Conservation (phyloP, 92 coral and sea anemone genomes). For the Parazoanthus darwini region DNA sequence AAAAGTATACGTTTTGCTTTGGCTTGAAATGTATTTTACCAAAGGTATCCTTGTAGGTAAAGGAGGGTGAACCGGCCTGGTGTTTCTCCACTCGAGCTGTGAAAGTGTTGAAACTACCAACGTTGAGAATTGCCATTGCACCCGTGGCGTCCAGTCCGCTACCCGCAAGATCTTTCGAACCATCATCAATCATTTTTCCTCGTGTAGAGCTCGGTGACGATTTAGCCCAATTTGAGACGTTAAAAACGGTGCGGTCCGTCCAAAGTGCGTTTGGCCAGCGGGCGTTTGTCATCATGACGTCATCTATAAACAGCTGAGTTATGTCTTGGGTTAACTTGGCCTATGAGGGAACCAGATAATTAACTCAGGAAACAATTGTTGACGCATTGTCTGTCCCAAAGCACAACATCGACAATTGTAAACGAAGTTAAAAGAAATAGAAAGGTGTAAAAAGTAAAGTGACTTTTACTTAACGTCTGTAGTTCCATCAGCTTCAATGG, state of each 20-base stretch:
- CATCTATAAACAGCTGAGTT: conserved; percentile 64
- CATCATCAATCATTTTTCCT: conserved; percentile 69
- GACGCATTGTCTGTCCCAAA: neutral
- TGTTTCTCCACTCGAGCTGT: conserved; percentile 65
- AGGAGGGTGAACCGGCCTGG: conserved; percentile 44
- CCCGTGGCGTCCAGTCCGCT: conserved; percentile 68
- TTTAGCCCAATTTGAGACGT: conserved; percentile 71
- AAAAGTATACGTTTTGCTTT: conserved; percentile 56
- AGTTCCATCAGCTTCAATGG: too few relatives aligned
- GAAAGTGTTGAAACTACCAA: conserved; percentile 78
- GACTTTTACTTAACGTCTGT: too few relatives aligned
- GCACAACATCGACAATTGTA: too few relatives aligned
- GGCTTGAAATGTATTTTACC: conserved; percentile 53
- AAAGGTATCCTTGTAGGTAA: conserved; percentile 60
- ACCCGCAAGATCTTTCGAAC: conserved; percentile 66
- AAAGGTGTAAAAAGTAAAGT: too few relatives aligned
- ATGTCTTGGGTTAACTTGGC: conserved; percentile 55
- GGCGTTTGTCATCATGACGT: conserved; percentile 82
- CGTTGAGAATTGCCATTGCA: conserved; percentile 77
- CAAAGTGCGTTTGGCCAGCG: conserved; percentile 86
- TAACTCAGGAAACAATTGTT: neutral
- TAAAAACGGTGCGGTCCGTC: conserved; percentile 71
- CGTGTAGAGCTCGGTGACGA: conserved; percentile 58
- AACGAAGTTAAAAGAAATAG: too few relatives aligned
- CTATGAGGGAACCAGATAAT: neutral